Conservation (phyloP, 1,140 invertebrate species). For the Paracyclopina nana region DNA sequence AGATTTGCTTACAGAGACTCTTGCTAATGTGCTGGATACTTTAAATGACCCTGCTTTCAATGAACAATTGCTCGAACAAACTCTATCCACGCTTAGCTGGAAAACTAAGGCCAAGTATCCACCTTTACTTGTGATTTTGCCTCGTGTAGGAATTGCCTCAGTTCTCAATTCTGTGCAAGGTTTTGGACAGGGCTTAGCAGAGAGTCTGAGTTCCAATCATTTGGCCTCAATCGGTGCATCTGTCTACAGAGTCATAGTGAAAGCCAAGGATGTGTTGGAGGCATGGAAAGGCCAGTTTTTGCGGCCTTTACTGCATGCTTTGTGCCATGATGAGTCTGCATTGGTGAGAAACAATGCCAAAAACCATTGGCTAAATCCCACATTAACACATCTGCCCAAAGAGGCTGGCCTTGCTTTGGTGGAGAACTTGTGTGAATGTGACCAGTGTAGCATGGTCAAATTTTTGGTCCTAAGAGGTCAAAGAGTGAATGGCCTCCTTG, state of each 20-base stretch:
- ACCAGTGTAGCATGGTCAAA: no score
- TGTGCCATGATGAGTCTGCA: not conserved
- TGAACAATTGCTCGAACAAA: not conserved
- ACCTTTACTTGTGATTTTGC: not conserved
- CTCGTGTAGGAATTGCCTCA: not conserved
- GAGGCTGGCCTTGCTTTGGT: no score
- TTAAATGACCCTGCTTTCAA: not conserved
- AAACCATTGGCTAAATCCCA: not conserved
- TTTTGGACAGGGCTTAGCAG: not conserved
- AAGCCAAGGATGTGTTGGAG: slow-evolving; percentile 1
- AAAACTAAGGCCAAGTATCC: not conserved
- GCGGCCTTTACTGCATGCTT: not conserved
- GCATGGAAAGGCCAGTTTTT: not conserved
- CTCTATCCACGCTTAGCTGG: not conserved
- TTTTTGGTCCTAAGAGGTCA: no score
- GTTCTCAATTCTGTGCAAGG: not conserved
- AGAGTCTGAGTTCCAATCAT: not conserved
- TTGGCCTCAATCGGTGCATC: not conserved
- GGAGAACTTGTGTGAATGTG: no score
- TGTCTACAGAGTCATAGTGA: not conserved
- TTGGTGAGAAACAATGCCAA: not conserved
- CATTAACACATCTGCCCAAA: no score
- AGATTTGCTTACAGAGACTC: not conserved
- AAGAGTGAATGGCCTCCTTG: no score
- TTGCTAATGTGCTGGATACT: not conserved